Evolutionary conservation across 2,888 invertebrate genomes (phyloP).

Genomic region (Balanococcus diminutus): DNA sequence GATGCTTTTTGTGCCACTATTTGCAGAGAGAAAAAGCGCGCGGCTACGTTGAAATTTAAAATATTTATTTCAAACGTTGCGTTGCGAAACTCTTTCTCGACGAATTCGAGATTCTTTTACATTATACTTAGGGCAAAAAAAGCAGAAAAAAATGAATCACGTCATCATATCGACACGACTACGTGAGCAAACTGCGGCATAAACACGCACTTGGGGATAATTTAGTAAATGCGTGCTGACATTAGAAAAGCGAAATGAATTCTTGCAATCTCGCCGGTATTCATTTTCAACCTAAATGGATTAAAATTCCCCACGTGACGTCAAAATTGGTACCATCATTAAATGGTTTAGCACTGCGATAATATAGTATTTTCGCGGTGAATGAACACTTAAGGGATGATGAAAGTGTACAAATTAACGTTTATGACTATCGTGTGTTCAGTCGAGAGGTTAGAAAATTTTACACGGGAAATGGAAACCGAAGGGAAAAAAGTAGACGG

Average conservation of each 20-base stretch:
- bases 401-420: not conserved
- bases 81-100: not conserved
- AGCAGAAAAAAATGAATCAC: not conserved
- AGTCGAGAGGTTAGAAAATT: not conserved
- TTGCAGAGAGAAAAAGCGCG: not conserved
- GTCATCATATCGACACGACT: slow-evolving; percentile 15
- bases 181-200: slow-evolving; percentile 20
- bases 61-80: slow-evolving; percentile 20
- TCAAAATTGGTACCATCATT: slow-evolving; percentile 19
- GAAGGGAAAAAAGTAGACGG: not conserved
- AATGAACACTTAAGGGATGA: not conserved
- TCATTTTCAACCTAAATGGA: slow-evolving; percentile 38
- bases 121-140: not conserved
- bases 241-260: slow-evolving; percentile 38
- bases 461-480: not conserved
- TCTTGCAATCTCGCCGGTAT: slow-evolving; percentile 25
- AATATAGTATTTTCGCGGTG: slow-evolving; percentile 17
- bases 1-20: not conserved
- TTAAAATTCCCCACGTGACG: slow-evolving; percentile 35
- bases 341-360: slow-evolving; percentile 11
- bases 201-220: slow-evolving; percentile 38
- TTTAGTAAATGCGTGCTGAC: slow-evolving; percentile 33
- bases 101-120: not conserved
- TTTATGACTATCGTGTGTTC: not conserved
- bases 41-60: not conserved